A percentile compares a stretch with the other conserved stretches of the same genome.
Evolutionary conservation across 1,140 invertebrate species (phyloP).

Genomic region (Aphelenchoides avenae): DNA sequence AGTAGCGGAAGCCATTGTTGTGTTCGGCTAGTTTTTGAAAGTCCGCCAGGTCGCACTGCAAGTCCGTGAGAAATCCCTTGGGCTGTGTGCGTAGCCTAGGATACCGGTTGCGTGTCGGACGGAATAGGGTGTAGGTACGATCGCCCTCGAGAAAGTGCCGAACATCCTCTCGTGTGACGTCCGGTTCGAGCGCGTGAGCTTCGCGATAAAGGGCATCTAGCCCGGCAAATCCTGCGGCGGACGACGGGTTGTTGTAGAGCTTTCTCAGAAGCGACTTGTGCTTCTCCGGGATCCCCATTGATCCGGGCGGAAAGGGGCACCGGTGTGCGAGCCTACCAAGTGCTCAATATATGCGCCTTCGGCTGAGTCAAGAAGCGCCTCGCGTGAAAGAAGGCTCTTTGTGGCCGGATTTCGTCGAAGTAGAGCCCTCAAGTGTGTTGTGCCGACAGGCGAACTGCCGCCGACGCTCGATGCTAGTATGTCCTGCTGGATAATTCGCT

Average conservation of each 20-base stretch:
- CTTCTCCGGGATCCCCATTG: too few species aligned
- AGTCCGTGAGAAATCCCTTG: constrained; percentile 28
- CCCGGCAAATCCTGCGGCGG: constrained; percentile 11
- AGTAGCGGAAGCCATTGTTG: constrained; percentile 14
- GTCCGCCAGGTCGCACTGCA: constrained; percentile 26
- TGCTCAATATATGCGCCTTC: neutral
- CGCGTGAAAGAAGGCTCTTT: constrained; percentile 9
- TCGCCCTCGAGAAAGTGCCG: constrained; percentile 17
- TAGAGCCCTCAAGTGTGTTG: neutral
- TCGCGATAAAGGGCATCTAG: constrained; percentile 7
- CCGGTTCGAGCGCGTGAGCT: neutral
- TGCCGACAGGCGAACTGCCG: neutral
- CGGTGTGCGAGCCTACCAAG: neutral
- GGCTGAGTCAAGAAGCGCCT: neutral
- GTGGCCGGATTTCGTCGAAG: neutral
- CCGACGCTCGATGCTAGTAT: neutral
- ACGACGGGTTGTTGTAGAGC: constrained; percentile 9
- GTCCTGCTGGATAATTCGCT: neutral
- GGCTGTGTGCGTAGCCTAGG: constrained; percentile 5
- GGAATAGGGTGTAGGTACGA: constrained; percentile 25
- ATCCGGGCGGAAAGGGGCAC: too few species aligned
- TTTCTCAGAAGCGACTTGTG: neutral
- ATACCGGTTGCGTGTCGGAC: constrained; percentile 1
- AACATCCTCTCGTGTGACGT: constrained; percentile 16
- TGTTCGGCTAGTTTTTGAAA: constrained; percentile 10